These are phyloP conservation scores for Epizoanthus stellaris DNA, from an alignment of 92 coral and sea anemone genomes.

Conservation along the genomic window DNA sequence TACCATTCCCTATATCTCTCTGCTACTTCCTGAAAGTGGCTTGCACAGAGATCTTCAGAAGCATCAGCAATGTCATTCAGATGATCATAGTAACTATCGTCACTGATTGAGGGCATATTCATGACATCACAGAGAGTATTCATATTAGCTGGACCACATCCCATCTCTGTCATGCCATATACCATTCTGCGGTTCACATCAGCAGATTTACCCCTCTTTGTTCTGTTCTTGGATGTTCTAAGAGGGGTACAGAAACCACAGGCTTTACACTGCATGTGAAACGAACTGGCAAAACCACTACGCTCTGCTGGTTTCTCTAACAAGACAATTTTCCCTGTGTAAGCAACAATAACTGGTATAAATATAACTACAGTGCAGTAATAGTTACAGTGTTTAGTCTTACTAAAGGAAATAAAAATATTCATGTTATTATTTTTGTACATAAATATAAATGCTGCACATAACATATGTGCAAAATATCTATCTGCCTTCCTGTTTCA, in stretches of 20 bases:
- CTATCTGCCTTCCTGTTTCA: no score
- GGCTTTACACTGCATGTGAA: background rate
- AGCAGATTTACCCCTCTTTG: constrained; percentile 1
- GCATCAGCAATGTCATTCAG: constrained; percentile 15
- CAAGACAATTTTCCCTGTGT: background rate
- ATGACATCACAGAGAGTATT: background rate
- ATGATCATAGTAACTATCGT: background rate
- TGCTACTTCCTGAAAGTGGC: background rate
- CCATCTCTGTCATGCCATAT: constrained; percentile 1
- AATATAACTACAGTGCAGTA: no score
- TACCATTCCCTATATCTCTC: background rate
- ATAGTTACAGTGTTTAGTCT: no score
- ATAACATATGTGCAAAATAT: no score
- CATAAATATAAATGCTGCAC: no score
- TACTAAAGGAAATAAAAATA: no score
- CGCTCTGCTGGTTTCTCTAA: background rate
- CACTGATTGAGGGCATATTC: constrained; percentile 22
- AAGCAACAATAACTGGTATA: background rate
- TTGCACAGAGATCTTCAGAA: background rate
- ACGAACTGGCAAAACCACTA: background rate
- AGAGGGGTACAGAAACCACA: background rate
- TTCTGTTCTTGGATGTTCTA: background rate
- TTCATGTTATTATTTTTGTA: no score
- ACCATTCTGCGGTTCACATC: constrained; percentile 11
- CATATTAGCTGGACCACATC: background rate